Conservation (phyloP, 2,113 vertebrate genomes). For the Rhabdomys dilectus region DNA sequence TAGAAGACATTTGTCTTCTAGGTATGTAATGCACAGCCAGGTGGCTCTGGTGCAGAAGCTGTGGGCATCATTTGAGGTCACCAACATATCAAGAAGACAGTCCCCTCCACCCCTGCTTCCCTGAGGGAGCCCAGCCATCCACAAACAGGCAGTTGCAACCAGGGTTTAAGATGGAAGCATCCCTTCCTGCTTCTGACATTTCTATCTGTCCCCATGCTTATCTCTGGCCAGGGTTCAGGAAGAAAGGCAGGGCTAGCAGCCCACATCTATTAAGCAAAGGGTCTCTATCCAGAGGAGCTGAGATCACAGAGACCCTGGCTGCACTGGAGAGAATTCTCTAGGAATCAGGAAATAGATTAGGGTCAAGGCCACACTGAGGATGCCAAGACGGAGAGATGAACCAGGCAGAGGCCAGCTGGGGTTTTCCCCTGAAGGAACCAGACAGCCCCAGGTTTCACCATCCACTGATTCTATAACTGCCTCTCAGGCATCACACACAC, state of each 20-base stretch:
- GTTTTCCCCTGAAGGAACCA: background rate
- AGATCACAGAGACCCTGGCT: background rate
- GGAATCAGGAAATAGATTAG: background rate
- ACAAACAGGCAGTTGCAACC: background rate
- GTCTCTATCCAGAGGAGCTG: background rate
- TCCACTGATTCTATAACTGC: background rate
- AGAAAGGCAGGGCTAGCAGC: background rate
- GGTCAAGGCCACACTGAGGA: background rate
- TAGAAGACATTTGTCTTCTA: background rate
- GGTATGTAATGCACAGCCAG: background rate
- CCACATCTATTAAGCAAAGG: background rate
- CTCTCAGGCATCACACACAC: background rate
- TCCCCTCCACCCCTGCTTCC: background rate
- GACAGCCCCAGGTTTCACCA: background rate
- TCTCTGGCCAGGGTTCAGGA: background rate
- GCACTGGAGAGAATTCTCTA: background rate
- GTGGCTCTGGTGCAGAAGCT: background rate
- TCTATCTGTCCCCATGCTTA: background rate
- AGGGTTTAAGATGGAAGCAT: background rate
- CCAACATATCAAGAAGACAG: background rate
- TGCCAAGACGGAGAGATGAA: background rate
- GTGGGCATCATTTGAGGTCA: background rate
- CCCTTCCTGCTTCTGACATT: background rate
- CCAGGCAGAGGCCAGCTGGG: background rate
- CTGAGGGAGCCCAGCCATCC: background rate